A percentile compares a stretch with the other conserved stretches of the same genome.
Conservation (phyloP, 2,797 vertebrate species). For the Galago senegalensis region DNA sequence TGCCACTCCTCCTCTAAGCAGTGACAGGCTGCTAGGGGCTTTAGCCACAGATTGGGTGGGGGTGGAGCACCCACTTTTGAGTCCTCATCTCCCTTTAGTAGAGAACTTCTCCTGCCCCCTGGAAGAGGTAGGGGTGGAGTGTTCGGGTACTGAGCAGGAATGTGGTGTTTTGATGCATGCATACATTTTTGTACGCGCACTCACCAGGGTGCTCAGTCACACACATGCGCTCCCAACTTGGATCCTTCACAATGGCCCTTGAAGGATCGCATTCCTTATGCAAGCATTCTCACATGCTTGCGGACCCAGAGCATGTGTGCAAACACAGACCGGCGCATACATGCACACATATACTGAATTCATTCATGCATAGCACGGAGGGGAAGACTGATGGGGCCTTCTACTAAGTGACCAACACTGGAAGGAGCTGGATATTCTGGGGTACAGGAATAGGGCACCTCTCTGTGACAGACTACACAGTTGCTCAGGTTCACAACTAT, state of each 20-base stretch:
- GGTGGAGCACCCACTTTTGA: not conserved
- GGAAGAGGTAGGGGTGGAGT: not conserved
- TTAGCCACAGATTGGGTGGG: not conserved
- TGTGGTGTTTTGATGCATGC: not conserved
- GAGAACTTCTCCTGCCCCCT: not conserved
- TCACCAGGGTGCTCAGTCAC: not conserved
- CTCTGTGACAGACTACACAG: not conserved
- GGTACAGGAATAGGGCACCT: not conserved
- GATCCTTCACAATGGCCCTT: not conserved
- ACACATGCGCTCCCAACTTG: not conserved
- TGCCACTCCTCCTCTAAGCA: slow-evolving; percentile 62
- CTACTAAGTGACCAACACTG: not conserved
- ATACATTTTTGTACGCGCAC: not conserved
- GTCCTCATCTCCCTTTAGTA: not conserved
- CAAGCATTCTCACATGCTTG: not conserved
- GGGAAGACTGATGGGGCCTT: not conserved
- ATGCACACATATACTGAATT: accelerated
- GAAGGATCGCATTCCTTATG: not conserved
- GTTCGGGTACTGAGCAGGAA: not conserved
- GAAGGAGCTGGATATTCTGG: not conserved
- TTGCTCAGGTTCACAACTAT: not conserved
- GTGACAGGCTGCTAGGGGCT: slow-evolving; percentile 61
- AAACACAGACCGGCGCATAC: not conserved
- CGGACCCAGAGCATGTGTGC: not conserved
- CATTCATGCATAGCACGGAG: not conserved